Evolutionary conservation across 2,888 invertebrate species (phyloP), one percentile per base, ranked within the genome.

Genomic region (Lasiommata megera): DNA sequence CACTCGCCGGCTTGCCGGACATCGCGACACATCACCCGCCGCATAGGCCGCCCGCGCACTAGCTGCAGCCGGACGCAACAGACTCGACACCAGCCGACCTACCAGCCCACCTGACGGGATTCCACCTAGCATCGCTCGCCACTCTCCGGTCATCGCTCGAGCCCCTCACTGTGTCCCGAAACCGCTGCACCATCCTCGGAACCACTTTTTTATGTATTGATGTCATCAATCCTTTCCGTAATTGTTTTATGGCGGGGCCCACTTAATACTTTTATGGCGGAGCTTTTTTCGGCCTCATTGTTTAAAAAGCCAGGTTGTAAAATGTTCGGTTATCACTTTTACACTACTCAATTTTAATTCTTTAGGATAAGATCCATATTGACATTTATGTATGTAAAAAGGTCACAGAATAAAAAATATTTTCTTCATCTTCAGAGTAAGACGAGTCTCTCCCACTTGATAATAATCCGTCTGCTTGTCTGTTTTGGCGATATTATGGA

Each of bases 1-100:
- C 92, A 86, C 94, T 93, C 92, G 94, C 94, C 94, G 94, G 93
- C 94, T 94, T 94, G 92, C 93, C 93, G 91, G 94, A 93, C 94
- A 94, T 94, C 92, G 92, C 93, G 92, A 92, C 93, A 93, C 94
- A 94, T 94, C 94, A 94, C 93, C 93, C 93, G 88, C 82, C 79
- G 78, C 83, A 78, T 74, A 73, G 75, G 81, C 78, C 82, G 81
- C 78, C 82, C 80, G 81, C 83, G 84, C 80, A 82, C 83, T 84
- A 84, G 78, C 85, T 84, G 80, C 57, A 23, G 34, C 34, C 11
- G 44, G 48, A 53, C 40, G 41, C 57, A 40, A 44, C 37, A 52
- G 48, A 53, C 40, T 37, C 57, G 44, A 44, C 37, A 52, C 50
- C 61, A 50, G 60, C 62, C 61, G 63, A 63, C 59, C 60, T 56